Evolutionary conservation across 2,888 invertebrate species (phyloP), one percentile per base, ranked within the genome.

Genomic region (Stegana nigrithorax): DNA sequence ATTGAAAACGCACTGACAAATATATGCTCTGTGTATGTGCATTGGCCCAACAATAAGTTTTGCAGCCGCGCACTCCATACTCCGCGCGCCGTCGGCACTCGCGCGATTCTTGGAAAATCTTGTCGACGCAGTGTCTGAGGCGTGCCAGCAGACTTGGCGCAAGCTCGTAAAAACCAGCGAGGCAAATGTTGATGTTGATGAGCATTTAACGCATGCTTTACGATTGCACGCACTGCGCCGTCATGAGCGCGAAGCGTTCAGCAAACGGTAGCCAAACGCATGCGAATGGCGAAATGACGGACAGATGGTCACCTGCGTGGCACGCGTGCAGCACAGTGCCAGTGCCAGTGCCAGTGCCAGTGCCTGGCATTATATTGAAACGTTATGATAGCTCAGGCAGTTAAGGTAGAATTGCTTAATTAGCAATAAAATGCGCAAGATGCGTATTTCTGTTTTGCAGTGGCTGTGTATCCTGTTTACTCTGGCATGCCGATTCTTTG

Each of bases 51-150:
- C 36, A 27, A 55, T 27, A 17, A 50, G 47, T 14, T 39, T 27
- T 21, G 36, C 17, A 23, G 23, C 27, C 60, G 23, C 8, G 4
- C n/a, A 12, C 19, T 50, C 12, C 25, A 45, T 21, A 21, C 45
- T 23, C 6, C 5, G 25, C n/a, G n/a, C 26, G 32, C 27, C 17
- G 14, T 55, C 14, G n/a, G 17, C 39, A 39, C 39, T 39, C 39
- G 17, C 39, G 2, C 4, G 10, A 14, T 81, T 82, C 81, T 73
- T 70, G 72, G 82, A 81, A 82, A 78, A 81, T 75, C 75, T 68
- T 82, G 82, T 82, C 82, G 82, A 81, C 82, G 76, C 70, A 69
- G 73, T 76, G 82, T 82, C 82, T 82, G 68, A 80, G 73, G 64
- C 66, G 70, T 68, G 61, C 63, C 51, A 50, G 39, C 64, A 57